Percentiles rank a stretch among this genome's conserved stretches.
Evolutionary conservation across 2,888 invertebrate species (phyloP).

Genomic region (Lasioglossum figueresi): DNA sequence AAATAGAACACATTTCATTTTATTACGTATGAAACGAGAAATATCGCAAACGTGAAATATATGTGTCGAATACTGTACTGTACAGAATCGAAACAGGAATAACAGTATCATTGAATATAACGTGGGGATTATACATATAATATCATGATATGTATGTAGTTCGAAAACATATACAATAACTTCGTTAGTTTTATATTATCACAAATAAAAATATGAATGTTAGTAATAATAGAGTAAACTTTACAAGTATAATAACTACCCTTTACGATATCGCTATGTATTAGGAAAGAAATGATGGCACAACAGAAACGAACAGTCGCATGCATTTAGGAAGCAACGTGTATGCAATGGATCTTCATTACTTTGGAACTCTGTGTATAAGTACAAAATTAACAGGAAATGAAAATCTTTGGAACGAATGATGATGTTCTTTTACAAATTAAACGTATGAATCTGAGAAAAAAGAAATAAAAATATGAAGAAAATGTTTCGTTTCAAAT

Average conservation of each 20-base stretch:
- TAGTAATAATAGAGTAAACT: conserved; percentile 21
- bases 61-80: neutral
- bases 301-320: conserved; percentile 48
- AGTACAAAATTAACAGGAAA: conserved; percentile 37
- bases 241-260: conserved; percentile 8
- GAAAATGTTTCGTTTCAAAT: conserved; percentile 29
- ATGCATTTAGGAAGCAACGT: conserved; percentile 64
- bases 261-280: conserved; percentile 15
- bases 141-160: neutral
- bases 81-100: conserved; percentile 4
- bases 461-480: conserved; percentile 39
- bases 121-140: neutral
- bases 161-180: conserved; percentile 15
- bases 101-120: neutral
- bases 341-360: conserved; percentile 58
- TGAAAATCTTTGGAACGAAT: conserved; percentile 30
- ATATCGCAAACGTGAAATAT: conserved; percentile 2
- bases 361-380: conserved; percentile 72
- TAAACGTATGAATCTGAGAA: conserved; percentile 18
- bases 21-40: conserved; percentile 11
- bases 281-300: conserved; percentile 36
- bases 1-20: conserved; percentile 31
- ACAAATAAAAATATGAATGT: conserved; percentile 23
- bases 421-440: conserved; percentile 16
- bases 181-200: conserved; percentile 20